These are phyloP conservation scores for Anhinga anhinga DNA, from an alignment of 2,113 vertebrate genomes.

Conservation along the genomic window DNA sequence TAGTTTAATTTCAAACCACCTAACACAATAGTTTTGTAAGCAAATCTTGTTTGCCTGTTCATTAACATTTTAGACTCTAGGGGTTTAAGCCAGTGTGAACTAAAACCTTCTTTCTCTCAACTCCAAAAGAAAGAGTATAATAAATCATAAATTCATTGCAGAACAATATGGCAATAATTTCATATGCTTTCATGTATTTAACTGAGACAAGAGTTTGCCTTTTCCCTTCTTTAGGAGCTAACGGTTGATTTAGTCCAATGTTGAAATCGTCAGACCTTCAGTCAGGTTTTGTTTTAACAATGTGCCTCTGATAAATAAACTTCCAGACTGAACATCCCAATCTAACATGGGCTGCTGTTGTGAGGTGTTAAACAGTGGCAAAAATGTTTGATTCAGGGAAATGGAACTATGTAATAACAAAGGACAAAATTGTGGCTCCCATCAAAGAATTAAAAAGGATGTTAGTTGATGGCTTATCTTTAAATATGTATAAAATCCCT, in stretches of 20 bases:
- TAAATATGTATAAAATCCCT: not conserved
- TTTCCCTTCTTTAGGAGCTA: conserved; percentile 12
- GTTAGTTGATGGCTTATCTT: not conserved
- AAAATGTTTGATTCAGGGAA: not conserved
- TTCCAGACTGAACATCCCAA: not conserved
- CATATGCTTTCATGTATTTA: not conserved
- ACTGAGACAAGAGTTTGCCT: not conserved
- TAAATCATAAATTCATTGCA: not conserved
- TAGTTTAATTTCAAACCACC: not conserved
- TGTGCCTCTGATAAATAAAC: not conserved
- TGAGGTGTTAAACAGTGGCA: not conserved
- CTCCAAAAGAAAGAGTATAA: not conserved
- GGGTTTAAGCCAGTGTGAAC: not conserved
- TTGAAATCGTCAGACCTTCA: not conserved
- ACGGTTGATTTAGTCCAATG: conserved; percentile 26
- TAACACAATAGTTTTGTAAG: conserved; percentile 14
- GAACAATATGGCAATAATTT: not conserved
- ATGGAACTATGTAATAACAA: not conserved
- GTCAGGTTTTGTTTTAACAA: not conserved
- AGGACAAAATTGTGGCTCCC: not conserved
- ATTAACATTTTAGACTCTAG: not conserved
- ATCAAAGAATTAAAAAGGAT: not conserved
- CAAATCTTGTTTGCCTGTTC: not conserved
- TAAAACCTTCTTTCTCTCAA: not conserved
- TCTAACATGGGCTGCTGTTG: not conserved